A percentile compares a stretch with the other conserved stretches of the same genome.
Evolutionary conservation across 2,888 invertebrate species (phyloP).

Genomic region (Diogma glabrata): DNA sequence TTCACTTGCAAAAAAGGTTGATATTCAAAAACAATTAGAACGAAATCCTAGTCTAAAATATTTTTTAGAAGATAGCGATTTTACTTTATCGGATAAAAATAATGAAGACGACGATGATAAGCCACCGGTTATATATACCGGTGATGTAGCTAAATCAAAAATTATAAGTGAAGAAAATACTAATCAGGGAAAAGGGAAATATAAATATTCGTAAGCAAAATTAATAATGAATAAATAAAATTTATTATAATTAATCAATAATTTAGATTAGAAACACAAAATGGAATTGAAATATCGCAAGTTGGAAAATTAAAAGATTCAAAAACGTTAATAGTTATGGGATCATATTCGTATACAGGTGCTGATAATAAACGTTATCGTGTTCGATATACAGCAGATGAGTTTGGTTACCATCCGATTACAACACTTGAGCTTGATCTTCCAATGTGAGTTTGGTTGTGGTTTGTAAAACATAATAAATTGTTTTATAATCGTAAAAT

Average conservation of each 20-base stretch:
- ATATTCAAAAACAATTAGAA: too few species aligned
- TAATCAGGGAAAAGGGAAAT: constrained; percentile 32
- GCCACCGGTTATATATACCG: constrained; percentile 29
- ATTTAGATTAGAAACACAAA: constrained; percentile 33
- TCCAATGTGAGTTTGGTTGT: constrained; percentile 24
- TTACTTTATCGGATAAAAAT: constrained; percentile 32
- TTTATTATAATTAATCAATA: constrained; percentile 10
- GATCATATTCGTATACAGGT: constrained; percentile 36
- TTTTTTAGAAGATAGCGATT: constrained; percentile 30
- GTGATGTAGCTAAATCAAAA: constrained; percentile 33
- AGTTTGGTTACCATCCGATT: constrained; percentile 36
- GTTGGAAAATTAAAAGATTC: constrained; percentile 35
- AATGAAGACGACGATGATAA: constrained; percentile 28
- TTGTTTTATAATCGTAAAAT: background rate
- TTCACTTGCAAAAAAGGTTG: too few species aligned
- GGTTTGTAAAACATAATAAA: background rate
- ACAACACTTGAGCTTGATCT: constrained; percentile 35
- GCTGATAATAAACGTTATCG: constrained; percentile 35
- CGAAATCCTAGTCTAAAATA: constrained; percentile 27
- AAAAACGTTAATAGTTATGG: constrained; percentile 36
- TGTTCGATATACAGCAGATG: constrained; percentile 34
- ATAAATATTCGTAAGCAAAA: constrained; percentile 24
- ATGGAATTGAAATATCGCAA: constrained; percentile 34
- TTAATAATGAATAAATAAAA: constrained; percentile 7
- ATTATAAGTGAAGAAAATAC: constrained; percentile 29